These are phyloP conservation scores for Malurus leucopterus DNA, from an alignment of 2,797 vertebrate species.

Conservation along the genomic window DNA sequence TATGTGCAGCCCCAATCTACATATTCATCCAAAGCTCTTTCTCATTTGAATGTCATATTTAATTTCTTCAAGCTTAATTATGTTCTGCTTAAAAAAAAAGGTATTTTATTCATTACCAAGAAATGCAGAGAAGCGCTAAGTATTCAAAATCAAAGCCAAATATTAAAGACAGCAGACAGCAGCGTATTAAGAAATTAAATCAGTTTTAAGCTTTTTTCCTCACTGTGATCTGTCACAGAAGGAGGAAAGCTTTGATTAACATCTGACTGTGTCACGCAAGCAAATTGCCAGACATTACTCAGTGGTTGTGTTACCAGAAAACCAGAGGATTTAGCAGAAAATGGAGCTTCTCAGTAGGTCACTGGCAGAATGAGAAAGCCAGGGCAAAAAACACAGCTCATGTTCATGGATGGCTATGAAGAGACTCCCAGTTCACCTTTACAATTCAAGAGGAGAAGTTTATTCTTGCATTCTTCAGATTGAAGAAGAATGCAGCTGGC, in stretches of 20 bases:
- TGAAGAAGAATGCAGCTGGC: not conserved
- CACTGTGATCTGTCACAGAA: slow-evolving; percentile 39
- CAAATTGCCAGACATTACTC: slow-evolving; percentile 6
- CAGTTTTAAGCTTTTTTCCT: slow-evolving; percentile 43
- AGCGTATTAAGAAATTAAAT: slow-evolving; percentile 55
- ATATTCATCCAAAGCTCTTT: slow-evolving; percentile 31
- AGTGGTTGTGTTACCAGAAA: not conserved
- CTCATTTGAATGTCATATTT: slow-evolving; percentile 50
- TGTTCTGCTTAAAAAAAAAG: not conserved
- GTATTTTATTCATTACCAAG: slow-evolving; percentile 49
- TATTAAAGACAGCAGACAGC: slow-evolving; percentile 43
- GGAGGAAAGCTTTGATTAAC: slow-evolving; percentile 37
- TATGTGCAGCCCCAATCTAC: not conserved
- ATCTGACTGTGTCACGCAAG: slow-evolving; percentile 21
- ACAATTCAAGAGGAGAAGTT: not conserved
- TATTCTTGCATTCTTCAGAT: not conserved
- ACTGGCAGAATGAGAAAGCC: not conserved
- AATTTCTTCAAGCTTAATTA: slow-evolving; percentile 54
- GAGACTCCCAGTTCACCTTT: not conserved
- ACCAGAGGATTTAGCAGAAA: slow-evolving; percentile 18
- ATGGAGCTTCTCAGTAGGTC: not conserved
- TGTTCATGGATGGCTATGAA: not conserved
- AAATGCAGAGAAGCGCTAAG: slow-evolving; percentile 32
- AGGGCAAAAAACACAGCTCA: not conserved
- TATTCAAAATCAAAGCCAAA: slow-evolving; percentile 54